These are phyloP conservation scores for Gerosis bhagava DNA, from an alignment of 2,888 invertebrate genomes.

Conservation along the genomic window DNA sequence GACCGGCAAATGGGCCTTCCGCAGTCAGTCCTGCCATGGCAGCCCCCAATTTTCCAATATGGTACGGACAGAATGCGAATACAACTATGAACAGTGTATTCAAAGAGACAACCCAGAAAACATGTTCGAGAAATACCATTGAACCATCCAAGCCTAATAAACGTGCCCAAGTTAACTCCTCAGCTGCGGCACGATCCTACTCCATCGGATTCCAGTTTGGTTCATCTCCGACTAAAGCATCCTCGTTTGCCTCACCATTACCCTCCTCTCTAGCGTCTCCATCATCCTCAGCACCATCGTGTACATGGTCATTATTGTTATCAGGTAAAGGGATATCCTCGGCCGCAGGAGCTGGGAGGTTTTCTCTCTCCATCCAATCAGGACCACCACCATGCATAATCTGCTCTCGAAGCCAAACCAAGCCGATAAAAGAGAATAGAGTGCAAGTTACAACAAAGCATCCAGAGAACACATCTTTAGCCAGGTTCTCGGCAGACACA, in stretches of 20 bases:
- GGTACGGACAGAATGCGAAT: slow-evolving; percentile 98
- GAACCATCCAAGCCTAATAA: slow-evolving; percentile 98
- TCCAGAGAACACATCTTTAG: slow-evolving; percentile 97
- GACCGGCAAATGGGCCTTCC: slow-evolving; percentile 94
- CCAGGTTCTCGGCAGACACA: slow-evolving; percentile 95
- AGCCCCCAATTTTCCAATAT: slow-evolving; percentile 94
- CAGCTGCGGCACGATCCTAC: slow-evolving; percentile 98
- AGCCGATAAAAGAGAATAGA: slow-evolving; percentile 96
- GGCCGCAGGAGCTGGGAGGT: slow-evolving; percentile 73
- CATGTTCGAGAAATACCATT: slow-evolving; percentile 98
- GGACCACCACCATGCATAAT: slow-evolving; percentile 98
- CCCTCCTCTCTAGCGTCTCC: slow-evolving; percentile 59
- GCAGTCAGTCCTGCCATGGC: slow-evolving; percentile 77
- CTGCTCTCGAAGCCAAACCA: slow-evolving; percentile 99
- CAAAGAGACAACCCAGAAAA: slow-evolving; percentile 99
- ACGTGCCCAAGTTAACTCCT: slow-evolving; percentile 99
- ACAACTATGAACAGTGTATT: slow-evolving; percentile 98
- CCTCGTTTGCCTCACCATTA: slow-evolving; percentile 66
- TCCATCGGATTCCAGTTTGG: slow-evolving; percentile 99
- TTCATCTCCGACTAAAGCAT: slow-evolving; percentile 86
- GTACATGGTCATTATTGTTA: slow-evolving; percentile 74
- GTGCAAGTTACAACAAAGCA: slow-evolving; percentile 98
- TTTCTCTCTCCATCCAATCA: slow-evolving; percentile 95
- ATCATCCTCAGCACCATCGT: slow-evolving; percentile 61
- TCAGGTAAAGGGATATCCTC: slow-evolving; percentile 70